Evolutionary conservation across 2,113 vertebrate genomes (phyloP), one percentile per base, ranked within the genome.

Genomic region (Clinocottus analis): DNA sequence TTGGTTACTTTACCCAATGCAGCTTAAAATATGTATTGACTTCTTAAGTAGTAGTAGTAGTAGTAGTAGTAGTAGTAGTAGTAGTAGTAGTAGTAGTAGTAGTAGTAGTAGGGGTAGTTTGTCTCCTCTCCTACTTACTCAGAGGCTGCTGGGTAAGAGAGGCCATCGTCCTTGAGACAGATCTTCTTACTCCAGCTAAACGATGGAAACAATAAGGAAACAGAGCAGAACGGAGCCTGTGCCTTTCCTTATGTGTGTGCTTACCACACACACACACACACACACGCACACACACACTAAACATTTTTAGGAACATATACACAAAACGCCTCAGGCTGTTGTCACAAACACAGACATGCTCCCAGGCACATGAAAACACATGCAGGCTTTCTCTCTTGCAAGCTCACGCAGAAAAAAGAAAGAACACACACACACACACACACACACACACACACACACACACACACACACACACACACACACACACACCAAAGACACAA

Each of bases 341-440:
- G 88, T 94, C 91, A 93, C 78, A 90, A 86, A 89, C 70, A 63
- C 75, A 84, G 79, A 90, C 90, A 77, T 83, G 85, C 86, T 91
- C 65, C 53, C 78, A 79, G 85, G 88, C 89, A 86, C 82, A 85
- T 79, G 85, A 62, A 82, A 80, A 84, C 70, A 83, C 75, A 75
- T 43, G 61, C 55, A 63, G 65, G 29, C 39, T 31, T 73, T 64
- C 49, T 74, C 29, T 61, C n/a, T 60, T 61, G 53, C 67, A 81
- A 69, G 65, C 49, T 68, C 41, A 53, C 71, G 33, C 35, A 58
- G 33, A 5, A 45, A 73, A 64, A 39, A 61, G 37, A 25, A 25
- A 45, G 12, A 27, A 62, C 11, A 27, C 59, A 37, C 59, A 33
- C 12, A 47, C 5, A 51, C 33, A 73, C 41, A 51, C 43, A n/a